These are phyloP conservation scores for Lanius collurio DNA, from an alignment of 2,113 vertebrate genomes.

Conservation along the genomic window DNA sequence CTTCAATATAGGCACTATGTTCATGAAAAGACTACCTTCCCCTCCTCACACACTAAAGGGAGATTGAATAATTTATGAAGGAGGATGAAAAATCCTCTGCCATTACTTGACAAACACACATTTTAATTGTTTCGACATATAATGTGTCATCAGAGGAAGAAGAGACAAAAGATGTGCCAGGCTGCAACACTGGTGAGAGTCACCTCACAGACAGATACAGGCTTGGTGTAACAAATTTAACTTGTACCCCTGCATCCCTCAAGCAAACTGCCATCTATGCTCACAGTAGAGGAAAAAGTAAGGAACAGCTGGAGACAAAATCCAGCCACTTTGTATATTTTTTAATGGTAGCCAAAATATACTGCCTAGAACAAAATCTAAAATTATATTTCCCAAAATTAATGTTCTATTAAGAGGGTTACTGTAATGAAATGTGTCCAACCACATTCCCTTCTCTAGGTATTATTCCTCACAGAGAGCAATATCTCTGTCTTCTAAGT, in stretches of 20 bases:
- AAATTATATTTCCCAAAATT: neutral
- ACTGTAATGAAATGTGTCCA: neutral
- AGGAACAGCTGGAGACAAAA: neutral
- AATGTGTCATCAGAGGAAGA: neutral
- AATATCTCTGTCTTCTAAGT: neutral
- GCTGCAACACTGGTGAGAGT: neutral
- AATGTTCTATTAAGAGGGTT: neutral
- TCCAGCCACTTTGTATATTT: neutral
- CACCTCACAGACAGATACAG: neutral
- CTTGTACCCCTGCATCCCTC: neutral
- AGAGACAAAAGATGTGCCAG: neutral
- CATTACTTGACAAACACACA: neutral
- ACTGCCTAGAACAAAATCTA: neutral
- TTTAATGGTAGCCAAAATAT: neutral
- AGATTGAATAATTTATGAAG: neutral
- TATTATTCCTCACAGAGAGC: neutral
- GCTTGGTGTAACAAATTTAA: neutral
- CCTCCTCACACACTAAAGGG: neutral
- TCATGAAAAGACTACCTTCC: neutral
- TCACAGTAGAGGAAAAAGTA: neutral
- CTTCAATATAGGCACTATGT: neutral
- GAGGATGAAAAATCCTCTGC: neutral
- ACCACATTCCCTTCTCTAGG: neutral
- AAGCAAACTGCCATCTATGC: neutral
- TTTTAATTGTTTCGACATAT: neutral